Conservation (phyloP, 2,888 invertebrate species). For the Meta bourneti region DNA sequence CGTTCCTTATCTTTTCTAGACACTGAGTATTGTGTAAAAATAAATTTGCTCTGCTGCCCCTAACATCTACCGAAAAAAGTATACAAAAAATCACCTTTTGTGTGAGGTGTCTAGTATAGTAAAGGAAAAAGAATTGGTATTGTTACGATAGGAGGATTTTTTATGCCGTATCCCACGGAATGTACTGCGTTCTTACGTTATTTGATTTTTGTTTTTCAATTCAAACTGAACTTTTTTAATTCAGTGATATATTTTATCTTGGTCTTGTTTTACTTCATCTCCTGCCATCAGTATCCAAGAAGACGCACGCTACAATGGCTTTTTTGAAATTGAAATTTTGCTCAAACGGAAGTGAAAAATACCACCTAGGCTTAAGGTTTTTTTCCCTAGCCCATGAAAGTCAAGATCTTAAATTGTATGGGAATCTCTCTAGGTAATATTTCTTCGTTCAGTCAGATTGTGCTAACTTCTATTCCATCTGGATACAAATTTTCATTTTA, state of each 20-base stretch:
- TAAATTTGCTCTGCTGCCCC: conserved; percentile 37
- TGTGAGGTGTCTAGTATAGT: conserved; percentile 2
- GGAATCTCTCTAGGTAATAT: too few relatives aligned
- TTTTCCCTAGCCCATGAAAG: too few relatives aligned
- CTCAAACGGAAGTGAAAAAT: too few relatives aligned
- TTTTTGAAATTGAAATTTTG: background rate
- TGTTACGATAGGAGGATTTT: conserved; percentile 43
- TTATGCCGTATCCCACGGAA: conserved; percentile 5
- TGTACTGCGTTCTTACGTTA: conserved; percentile 27
- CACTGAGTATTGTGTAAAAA: conserved; percentile 52
- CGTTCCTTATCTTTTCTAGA: conserved; percentile 34
- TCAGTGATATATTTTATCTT: conserved; percentile 24
- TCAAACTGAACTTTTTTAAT: conserved; percentile 27
- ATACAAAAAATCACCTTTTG: conserved; percentile 42
- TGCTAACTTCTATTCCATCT: too few relatives aligned
- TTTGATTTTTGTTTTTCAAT: conserved; percentile 29
- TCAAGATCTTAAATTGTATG: too few relatives aligned
- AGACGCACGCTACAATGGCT: background rate
- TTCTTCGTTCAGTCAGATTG: too few relatives aligned
- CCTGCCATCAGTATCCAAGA: background rate
- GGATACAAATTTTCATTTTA: too few relatives aligned
- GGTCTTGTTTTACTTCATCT: conserved; percentile 44
- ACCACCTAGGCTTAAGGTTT: too few relatives aligned
- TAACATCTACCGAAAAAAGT: conserved; percentile 10
- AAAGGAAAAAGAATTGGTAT: conserved; percentile 11